Base-by-base conservation (phyloP, 1,140 invertebrate species). In the Maniola jurtina region DNA sequence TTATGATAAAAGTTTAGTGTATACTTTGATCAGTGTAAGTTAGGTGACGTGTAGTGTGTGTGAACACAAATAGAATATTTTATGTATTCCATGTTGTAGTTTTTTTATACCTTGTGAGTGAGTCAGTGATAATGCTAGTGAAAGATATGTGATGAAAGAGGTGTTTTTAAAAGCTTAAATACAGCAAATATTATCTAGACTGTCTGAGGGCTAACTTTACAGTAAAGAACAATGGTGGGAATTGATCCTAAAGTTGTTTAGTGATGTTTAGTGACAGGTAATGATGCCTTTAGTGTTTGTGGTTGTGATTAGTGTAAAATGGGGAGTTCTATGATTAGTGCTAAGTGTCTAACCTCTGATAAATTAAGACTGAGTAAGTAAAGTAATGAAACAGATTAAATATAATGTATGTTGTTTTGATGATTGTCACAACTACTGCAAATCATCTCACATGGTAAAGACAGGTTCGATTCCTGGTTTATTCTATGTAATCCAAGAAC, bases 11-110 rank as follows among this genome's bases (percentile, higher is more conserved):
- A 75, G 83, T 84, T 34, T 80, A 83, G 81, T 88, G 83, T 86
- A 83, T 74, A 71, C 58, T 70, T 79, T 76, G 40, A 73, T 80
- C 78, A 90, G 86, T 90, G 86, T 88, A 88, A 79, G 63, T 64
- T 85, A 88, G 84, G 84, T 84, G 80, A 84, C 79, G 88, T 90
- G 88, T 89, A 86, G 88, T 90, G 87, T 89, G 84, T 81, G 86
- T 87, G 81, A 76, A 81, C 68, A 77, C 70, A 84, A 88, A 90
- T 89, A 89, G 85, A 90, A 79, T 79, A 84, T 89, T 84, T 76
- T 77, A 82, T n/a, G n/a, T n/a, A n/a, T 81, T 76, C 74, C 38
- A 84, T 68, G 75, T 82, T 88, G 84, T 89, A 77, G 85, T 90
- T 90, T 90, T 90, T 83, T 89, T 89, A 83, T 64, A 86, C 84